These are phyloP conservation scores for Tragulus kanchil DNA, from an alignment of 2,113 vertebrate genomes.

Conservation along the genomic window DNA sequence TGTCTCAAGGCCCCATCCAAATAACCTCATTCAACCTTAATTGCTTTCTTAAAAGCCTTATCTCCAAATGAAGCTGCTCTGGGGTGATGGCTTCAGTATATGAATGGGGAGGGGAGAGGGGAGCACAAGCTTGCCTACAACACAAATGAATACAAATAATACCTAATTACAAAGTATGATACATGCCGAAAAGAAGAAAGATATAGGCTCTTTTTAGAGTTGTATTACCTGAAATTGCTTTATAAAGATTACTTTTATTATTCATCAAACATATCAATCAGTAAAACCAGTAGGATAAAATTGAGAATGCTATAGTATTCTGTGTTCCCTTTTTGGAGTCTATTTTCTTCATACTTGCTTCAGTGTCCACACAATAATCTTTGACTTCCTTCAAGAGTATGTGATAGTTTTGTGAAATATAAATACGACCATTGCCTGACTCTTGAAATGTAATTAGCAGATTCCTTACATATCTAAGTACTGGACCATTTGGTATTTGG, in stretches of 20 bases:
- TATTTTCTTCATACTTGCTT: conserved; percentile 20
- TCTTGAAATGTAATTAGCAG: conserved; percentile 70
- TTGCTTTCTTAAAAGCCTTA: not conserved
- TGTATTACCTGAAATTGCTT: not conserved
- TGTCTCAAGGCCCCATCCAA: not conserved
- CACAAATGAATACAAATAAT: not conserved
- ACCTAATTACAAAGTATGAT: not conserved
- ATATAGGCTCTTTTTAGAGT: not conserved
- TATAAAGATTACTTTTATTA: conserved; percentile 36
- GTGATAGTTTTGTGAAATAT: conserved; percentile 20
- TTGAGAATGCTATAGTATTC: not conserved
- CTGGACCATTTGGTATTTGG: not conserved
- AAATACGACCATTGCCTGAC: not conserved
- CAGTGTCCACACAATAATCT: not conserved
- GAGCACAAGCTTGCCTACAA: not conserved
- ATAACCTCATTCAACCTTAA: not conserved
- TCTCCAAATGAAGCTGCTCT: not conserved
- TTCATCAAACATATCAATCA: conserved; percentile 11
- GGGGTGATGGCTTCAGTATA: not conserved
- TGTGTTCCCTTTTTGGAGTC: not conserved
- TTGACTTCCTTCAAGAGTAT: conserved; percentile 46
- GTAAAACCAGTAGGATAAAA: not conserved
- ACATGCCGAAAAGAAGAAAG: not conserved
- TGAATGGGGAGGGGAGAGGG: too few relatives aligned
- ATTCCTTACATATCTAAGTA: conserved; percentile 36